Base-by-base conservation (phyloP, 2,113 vertebrate species). In the Nipponia nippon region DNA sequence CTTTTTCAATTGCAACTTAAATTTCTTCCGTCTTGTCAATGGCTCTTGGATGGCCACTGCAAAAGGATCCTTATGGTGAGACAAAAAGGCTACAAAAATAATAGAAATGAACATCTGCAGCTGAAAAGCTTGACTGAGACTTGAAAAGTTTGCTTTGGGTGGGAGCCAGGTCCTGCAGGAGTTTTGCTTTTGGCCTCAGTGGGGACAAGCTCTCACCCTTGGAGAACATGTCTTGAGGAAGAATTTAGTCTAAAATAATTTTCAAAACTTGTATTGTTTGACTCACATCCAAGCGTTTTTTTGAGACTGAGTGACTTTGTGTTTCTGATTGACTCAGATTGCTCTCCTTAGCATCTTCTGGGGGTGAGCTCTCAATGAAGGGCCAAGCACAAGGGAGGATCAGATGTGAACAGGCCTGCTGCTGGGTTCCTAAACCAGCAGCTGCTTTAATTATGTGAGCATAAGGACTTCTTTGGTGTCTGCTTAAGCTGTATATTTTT, bases 141-240 rank as follows among this genome's bases (percentile, higher is more conserved):
- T 93, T 61, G 73, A 52, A n/a, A 67, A 91, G 91, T 94, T 96
- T 96, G 47, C 81, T 91, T 96, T 95, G 91, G 93, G 52, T 71
- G n/a, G 44, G 32, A 87, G 75, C 95, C 96, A 95, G 77, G 38
- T 75, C 87, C 94, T 84, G 84, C 78, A 89, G 87, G 87, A 94
- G 95, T 82, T 96, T 71, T 95, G 73, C 83, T 95, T 59, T 95
- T 93, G 69, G 69, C 81, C 91, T 94, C 5, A 0, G 26, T 82
- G 73, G 61, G 81, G 56, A 81, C 13, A 10, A 53, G 61, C 47
- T 96, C 89, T 94, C 69, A 61, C 83, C 89, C 83, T 52, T 44
- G 38, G 83, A 95, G 71, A 91, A 55, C 69, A 10, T 36, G 87
- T 79, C 89, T 89, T 21, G 83, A 81, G 87, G 89, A 96, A 89